These are phyloP conservation scores for Seriola rivoliana DNA, from an alignment of 2,113 vertebrate species.

Conservation along the genomic window DNA sequence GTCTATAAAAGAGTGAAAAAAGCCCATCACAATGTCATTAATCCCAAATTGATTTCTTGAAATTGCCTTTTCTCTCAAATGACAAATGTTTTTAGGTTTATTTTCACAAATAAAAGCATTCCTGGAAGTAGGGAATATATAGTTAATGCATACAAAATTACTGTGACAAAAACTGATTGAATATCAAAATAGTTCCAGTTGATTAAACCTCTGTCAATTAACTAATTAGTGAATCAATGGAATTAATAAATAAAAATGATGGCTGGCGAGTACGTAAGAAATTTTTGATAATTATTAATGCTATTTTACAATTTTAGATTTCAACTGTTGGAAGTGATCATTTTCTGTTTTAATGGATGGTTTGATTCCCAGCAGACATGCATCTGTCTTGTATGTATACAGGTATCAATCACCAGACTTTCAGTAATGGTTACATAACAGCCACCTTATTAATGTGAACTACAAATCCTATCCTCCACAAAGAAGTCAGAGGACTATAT, in stretches of 20 bases:
- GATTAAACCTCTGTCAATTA: neutral
- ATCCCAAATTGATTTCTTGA: too few relatives aligned
- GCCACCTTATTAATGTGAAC: conserved; percentile 27
- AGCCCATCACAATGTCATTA: neutral
- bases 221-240: neutral
- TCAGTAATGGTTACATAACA: conserved; percentile 15
- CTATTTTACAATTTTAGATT: too few relatives aligned
- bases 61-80: neutral
- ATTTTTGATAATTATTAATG: neutral
- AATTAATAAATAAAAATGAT: neutral
- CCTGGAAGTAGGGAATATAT: too few relatives aligned
- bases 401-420: conserved; percentile 9
- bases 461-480: conserved; percentile 33
- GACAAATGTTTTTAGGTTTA: neutral
- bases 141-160: neutral
- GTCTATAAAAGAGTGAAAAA: too few relatives aligned
- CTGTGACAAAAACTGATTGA: neutral
- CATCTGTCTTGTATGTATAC: neutral
- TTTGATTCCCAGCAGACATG: neutral
- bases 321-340: neutral
- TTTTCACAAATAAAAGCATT: too few relatives aligned
- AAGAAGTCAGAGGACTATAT: conserved; percentile 1
- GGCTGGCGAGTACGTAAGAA: too few relatives aligned
- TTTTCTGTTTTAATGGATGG: neutral
- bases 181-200: neutral